A percentile compares a stretch with the other conserved stretches of the same genome.
Evolutionary conservation across 2,797 vertebrate genomes (phyloP).

Genomic region (Crocodylus rhombifer): DNA sequence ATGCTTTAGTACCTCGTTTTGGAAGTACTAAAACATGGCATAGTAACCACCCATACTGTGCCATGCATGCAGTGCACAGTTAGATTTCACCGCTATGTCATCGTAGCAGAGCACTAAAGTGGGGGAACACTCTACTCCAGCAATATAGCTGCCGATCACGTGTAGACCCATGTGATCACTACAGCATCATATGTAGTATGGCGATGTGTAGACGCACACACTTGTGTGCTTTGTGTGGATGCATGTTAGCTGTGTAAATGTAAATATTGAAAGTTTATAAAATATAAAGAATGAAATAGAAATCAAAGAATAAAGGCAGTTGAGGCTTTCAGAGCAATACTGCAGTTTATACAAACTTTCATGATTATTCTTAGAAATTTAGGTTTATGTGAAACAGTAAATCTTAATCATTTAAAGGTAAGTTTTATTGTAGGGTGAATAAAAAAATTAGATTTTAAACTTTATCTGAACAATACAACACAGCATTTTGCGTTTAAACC

Average conservation of each 20-base stretch:
- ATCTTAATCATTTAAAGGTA: constrained; percentile 50
- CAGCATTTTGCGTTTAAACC: not conserved
- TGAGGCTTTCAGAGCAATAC: not conserved
- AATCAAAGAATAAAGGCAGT: not conserved
- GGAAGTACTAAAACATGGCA: too few species aligned
- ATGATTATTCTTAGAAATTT: constrained; percentile 2
- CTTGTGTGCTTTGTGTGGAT: not conserved
- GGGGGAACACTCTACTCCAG: too few species aligned
- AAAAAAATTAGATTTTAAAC: constrained; percentile 31
- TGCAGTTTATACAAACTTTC: constrained; percentile 28
- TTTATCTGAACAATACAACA: not conserved
- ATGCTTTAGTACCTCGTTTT: too few species aligned
- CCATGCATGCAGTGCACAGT: too few species aligned
- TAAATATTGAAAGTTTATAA: not conserved
- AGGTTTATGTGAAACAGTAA: constrained; percentile 13
- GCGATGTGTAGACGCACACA: too few species aligned
- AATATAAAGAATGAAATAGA: not conserved
- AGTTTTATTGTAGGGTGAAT: constrained; percentile 44
- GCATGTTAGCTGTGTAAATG: not conserved
- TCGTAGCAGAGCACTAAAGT: too few species aligned
- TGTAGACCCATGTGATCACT: not conserved
- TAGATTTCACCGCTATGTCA: too few species aligned
- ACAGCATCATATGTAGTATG: not conserved
- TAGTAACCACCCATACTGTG: too few species aligned
- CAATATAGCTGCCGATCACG: too few species aligned